These are phyloP conservation scores for Alentia gelatinosa DNA, from an alignment of 2,888 invertebrate species.

Conservation along the genomic window DNA sequence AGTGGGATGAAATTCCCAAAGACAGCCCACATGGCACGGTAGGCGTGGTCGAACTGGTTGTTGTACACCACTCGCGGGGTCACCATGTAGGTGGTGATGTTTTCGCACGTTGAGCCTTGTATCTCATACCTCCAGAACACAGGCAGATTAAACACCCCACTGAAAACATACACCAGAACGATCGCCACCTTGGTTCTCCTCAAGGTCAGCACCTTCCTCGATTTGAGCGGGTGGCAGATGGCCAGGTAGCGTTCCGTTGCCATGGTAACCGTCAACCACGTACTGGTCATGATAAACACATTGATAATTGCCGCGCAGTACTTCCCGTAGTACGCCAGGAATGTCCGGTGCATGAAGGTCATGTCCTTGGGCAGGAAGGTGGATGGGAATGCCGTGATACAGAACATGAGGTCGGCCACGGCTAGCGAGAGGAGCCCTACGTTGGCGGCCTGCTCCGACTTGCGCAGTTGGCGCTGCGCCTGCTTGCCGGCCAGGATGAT, in stretches of 20 bases:
- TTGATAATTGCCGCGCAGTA: slow-evolving; percentile 73
- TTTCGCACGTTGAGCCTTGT: slow-evolving; percentile 1
- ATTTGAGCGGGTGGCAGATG: slow-evolving; percentile 66
- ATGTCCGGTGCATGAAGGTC: slow-evolving; percentile 5
- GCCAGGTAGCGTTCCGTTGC: slow-evolving; percentile 66
- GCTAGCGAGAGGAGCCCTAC: slow-evolving; percentile 88
- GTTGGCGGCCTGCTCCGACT: slow-evolving; percentile 65
- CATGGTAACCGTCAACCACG: slow-evolving; percentile 79
- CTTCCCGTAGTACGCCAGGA: slow-evolving; percentile 64
- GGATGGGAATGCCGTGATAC: slow-evolving; percentile 69
- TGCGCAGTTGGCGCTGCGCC: slow-evolving; percentile 62
- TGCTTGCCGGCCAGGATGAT: slow-evolving; percentile 85
- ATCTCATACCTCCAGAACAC: slow-evolving; percentile 66
- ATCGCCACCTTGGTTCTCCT: slow-evolving; percentile 64
- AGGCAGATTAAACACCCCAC: slow-evolving; percentile 66
- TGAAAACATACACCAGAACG: slow-evolving; percentile 65
- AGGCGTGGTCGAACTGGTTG: slow-evolving; percentile 65
- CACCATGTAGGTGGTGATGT: background rate
- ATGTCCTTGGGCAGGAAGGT: slow-evolving; percentile 66
- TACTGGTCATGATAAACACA: slow-evolving; percentile 85
- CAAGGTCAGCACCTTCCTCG: slow-evolving; percentile 64
- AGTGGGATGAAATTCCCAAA: slow-evolving; percentile 69
- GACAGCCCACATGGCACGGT: slow-evolving; percentile 65
- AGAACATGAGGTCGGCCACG: slow-evolving; percentile 86
- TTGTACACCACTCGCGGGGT: slow-evolving; percentile 44